Conservation (phyloP, 2,113 vertebrate genomes). For the Campylomormyrus tamandua region DNA sequence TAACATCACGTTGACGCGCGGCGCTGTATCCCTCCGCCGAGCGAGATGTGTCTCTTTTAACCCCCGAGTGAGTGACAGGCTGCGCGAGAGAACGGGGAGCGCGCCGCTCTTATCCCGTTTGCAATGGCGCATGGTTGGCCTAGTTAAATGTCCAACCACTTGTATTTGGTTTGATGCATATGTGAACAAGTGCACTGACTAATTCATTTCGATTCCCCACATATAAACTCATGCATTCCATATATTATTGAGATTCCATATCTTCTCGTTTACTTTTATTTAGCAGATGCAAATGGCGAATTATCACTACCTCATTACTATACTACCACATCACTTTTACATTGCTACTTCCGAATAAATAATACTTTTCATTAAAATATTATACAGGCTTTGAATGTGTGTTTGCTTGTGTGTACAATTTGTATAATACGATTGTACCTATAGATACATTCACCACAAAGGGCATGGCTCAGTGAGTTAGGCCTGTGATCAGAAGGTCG, state of each 20-base stretch:
- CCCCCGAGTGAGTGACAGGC: constrained; percentile 34
- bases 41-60: constrained; percentile 44
- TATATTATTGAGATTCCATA: neutral
- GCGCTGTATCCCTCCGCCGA: constrained; percentile 79
- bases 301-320: neutral
- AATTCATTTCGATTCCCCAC: neutral
- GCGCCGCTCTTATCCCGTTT: neutral
- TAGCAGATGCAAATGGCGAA: neutral
- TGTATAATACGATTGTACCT: neutral
- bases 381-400: neutral
- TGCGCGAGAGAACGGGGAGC: neutral
- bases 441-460: neutral
- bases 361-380: neutral
- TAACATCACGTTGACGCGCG: constrained; percentile 72
- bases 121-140: no score
- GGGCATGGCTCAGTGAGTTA: neutral
- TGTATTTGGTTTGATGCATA: neutral
- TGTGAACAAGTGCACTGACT: neutral
- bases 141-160: neutral
- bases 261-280: neutral
- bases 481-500: neutral
- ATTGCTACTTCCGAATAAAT: neutral
- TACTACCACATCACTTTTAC: neutral
- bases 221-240: neutral
- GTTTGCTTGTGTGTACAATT: neutral